Evolutionary conservation across 1,140 invertebrate species (phyloP).

Genomic region (Liolophura sinensis): DNA sequence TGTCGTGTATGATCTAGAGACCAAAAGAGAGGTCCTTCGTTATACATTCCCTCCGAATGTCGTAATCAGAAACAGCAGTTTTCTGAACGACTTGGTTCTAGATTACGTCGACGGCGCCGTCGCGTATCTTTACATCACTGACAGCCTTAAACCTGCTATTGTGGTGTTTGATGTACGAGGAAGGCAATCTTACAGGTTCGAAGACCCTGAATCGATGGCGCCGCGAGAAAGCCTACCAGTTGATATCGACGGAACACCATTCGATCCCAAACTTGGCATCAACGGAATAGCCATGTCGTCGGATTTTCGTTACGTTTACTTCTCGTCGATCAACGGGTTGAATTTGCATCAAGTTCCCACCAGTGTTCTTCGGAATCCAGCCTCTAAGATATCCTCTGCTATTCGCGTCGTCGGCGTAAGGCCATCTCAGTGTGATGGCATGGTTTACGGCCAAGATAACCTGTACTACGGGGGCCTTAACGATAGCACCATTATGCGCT

Average conservation of each 20-base stretch:
- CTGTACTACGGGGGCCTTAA: constrained; percentile 24
- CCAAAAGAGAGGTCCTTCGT: constrained; percentile 4
- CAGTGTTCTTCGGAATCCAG: constrained; percentile 14
- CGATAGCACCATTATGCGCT: constrained; percentile 18
- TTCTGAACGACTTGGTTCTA: constrained; percentile 38
- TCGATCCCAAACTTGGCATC: constrained; percentile 4
- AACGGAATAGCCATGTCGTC: constrained; percentile 29
- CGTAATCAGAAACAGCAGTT: constrained; percentile 20
- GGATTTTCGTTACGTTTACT: constrained; percentile 27
- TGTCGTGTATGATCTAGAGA: constrained; percentile 23
- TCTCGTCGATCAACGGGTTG: constrained; percentile 15
- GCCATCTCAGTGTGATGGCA: constrained; percentile 19
- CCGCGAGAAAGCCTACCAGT: no score
- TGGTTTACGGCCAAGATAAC: constrained; percentile 19
- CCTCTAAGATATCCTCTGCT: not conserved
- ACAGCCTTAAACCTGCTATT: constrained; percentile 20
- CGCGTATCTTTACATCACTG: constrained; percentile 34
- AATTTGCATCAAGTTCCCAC: constrained; percentile 25
- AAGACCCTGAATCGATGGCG: constrained; percentile 22
- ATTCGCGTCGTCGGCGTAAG: constrained; percentile 17
- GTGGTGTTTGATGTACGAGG: constrained; percentile 22
- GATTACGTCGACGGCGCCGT: constrained; percentile 28
- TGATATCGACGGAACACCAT: no score
- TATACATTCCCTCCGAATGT: constrained; percentile 27
- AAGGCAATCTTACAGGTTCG: constrained; percentile 18